Conservation (phyloP, 2,113 vertebrate species). For the Neolamprologus variostigma region DNA sequence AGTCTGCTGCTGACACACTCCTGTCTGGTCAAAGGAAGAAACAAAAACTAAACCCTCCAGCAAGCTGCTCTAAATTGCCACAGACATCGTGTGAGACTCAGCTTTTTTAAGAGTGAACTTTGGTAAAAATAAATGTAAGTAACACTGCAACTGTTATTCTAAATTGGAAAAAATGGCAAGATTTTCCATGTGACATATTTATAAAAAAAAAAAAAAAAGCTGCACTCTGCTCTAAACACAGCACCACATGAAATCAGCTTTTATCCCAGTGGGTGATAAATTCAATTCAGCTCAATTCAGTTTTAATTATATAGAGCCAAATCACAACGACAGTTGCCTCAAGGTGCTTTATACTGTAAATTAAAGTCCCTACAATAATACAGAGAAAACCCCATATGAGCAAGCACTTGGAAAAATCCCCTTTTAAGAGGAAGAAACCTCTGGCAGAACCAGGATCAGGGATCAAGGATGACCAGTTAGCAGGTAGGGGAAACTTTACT, state of each 20-base stretch:
- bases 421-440: not conserved
- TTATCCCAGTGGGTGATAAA: not conserved
- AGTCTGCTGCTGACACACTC: slow-evolving; percentile 5
- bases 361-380: not conserved
- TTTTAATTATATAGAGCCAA: not conserved
- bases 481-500: not conserved
- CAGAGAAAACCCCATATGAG: not conserved
- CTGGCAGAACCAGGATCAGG: not conserved
- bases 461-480: not conserved
- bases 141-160: not conserved
- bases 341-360: not conserved
- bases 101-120: not conserved
- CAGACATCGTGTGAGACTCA: not conserved
- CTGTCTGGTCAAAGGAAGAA: not conserved
- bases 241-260: not conserved
- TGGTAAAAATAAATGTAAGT: not conserved
- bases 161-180: not conserved
- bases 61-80: not conserved
- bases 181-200: not conserved
- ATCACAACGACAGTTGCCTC: not conserved
- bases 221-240: not conserved
- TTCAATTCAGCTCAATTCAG: not conserved
- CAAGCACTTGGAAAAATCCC: not conserved
- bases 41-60: not conserved
- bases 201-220: not conserved